Conservation (phyloP, 2,888 invertebrate genomes). For the Drosophila pseudotalamancana region DNA sequence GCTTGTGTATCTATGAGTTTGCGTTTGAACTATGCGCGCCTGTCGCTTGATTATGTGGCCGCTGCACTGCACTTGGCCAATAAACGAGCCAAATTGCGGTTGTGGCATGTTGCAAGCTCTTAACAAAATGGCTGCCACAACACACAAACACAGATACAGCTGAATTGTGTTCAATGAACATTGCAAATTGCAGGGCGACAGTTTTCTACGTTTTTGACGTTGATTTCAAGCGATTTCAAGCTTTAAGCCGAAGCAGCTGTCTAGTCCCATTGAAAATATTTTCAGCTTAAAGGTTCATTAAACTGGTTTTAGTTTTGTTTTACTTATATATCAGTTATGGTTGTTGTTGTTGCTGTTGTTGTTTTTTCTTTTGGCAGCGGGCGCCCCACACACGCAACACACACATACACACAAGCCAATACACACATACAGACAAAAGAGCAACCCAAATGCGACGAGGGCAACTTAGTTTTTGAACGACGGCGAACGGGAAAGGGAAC, state of each 20-base stretch:
- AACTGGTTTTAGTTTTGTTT: constrained; percentile 78
- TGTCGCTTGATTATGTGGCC: constrained; percentile 40
- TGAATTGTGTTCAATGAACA: constrained; percentile 36
- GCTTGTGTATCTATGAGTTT: constrained; percentile 17
- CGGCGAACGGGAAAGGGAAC: constrained; percentile 8
- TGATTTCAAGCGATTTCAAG: constrained; percentile 34
- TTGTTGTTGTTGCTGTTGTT: no score
- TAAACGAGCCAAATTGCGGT: constrained; percentile 49
- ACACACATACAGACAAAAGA: constrained; percentile 14
- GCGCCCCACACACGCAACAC: constrained; percentile 56
- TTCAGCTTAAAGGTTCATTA: constrained; percentile 80
- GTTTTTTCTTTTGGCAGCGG: constrained; percentile 30
- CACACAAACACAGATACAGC: background rate
- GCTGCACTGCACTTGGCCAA: constrained; percentile 58
- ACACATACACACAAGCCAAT: constrained; percentile 21
- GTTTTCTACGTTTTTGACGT: constrained; percentile 45
- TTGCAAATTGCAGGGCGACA: constrained; percentile 58
- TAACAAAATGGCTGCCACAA: constrained; percentile 70
- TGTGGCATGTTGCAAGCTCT: constrained; percentile 45
- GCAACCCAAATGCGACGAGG: constrained; percentile 62
- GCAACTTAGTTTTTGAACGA: constrained; percentile 41
- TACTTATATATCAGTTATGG: constrained; percentile 9
- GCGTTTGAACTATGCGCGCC: constrained; percentile 26
- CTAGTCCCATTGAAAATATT: constrained; percentile 59
- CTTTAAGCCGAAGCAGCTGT: constrained; percentile 47